A percentile compares a stretch with the other conserved stretches of the same genome.
Evolutionary conservation across 2,888 invertebrate species (phyloP).

Genomic region (Cataglyphis cursor): DNA sequence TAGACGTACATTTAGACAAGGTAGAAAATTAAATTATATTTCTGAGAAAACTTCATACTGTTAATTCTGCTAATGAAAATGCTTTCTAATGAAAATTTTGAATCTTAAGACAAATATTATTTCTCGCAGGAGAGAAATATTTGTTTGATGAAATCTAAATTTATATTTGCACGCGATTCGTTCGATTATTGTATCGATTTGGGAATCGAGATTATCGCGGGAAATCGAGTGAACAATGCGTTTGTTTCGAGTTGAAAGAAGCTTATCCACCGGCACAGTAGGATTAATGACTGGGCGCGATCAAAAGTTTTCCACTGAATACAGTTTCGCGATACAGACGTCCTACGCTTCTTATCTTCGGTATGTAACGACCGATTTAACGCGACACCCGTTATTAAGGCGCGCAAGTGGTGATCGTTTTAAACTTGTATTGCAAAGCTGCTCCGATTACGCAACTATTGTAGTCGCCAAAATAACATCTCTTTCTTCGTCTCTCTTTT

Average conservation of each 20-base stretch:
- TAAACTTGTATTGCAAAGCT: conserved; percentile 45
- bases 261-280: conserved; percentile 4
- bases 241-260: conserved; percentile 14
- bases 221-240: background rate
- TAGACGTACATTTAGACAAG: conserved; percentile 12
- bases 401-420: conserved; percentile 65
- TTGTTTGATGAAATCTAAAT: background rate
- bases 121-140: background rate
- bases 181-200: background rate
- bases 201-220: background rate
- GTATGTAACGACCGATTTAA: conserved; percentile 32
- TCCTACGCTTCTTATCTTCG: conserved; percentile 26
- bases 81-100: background rate
- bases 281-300: conserved; percentile 48
- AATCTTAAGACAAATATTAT: conserved; percentile 14
- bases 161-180: background rate
- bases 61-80: background rate
- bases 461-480: conserved; percentile 17
- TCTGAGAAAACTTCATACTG: background rate
- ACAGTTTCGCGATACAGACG: conserved; percentile 18
- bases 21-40: conserved; percentile 32
- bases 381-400: conserved; percentile 34
- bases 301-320: conserved; percentile 61
- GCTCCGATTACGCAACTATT: conserved; percentile 22
- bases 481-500: background rate